phyloP scores from a whole-genome alignment of 2,888 invertebrate genomes.

The Clivina fossor region DNA sequence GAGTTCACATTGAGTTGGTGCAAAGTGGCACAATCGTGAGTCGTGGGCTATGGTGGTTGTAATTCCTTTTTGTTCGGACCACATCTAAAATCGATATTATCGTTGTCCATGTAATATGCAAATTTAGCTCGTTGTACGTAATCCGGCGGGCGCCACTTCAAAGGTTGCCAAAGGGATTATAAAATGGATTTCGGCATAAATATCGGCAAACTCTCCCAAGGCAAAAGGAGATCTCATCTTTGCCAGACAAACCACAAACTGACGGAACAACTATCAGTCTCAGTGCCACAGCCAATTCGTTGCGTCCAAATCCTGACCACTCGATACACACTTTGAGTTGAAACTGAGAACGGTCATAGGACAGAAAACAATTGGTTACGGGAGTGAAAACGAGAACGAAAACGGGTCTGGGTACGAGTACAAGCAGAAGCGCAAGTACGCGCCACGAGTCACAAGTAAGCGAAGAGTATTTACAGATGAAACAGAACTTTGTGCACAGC shows the following conservation, averaged over 20 bases:
- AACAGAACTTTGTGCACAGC: conserved; percentile 7
- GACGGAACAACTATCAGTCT: conserved; percentile 15
- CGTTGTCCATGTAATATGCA: conserved; percentile 30
- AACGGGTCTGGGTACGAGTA: neutral
- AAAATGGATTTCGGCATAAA: conserved; percentile 26
- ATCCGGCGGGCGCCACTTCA: conserved; percentile 28
- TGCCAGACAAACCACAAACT: conserved; percentile 30
- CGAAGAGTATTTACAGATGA: neutral
- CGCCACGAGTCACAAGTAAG: too few species aligned
- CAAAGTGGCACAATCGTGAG: neutral
- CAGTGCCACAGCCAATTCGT: neutral
- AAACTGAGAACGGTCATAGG: neutral
- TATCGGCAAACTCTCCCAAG: conserved; percentile 20
- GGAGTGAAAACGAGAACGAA: neutral
- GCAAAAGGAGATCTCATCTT: conserved; percentile 19
- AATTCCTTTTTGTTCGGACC: conserved; percentile 21
- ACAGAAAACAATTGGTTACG: neutral
- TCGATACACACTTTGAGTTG: neutral
- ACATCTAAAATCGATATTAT: conserved; percentile 28
- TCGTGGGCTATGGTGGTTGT: neutral
- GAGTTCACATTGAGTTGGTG: conserved; percentile 5
- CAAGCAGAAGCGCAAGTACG: too few species aligned
- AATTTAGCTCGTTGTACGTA: conserved; percentile 25
- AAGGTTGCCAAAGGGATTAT: conserved; percentile 30
- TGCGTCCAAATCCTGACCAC: too few species aligned